phyloP scores from a whole-genome alignment of 1,140 invertebrate genomes.

The Nixonia krombeini region DNA sequence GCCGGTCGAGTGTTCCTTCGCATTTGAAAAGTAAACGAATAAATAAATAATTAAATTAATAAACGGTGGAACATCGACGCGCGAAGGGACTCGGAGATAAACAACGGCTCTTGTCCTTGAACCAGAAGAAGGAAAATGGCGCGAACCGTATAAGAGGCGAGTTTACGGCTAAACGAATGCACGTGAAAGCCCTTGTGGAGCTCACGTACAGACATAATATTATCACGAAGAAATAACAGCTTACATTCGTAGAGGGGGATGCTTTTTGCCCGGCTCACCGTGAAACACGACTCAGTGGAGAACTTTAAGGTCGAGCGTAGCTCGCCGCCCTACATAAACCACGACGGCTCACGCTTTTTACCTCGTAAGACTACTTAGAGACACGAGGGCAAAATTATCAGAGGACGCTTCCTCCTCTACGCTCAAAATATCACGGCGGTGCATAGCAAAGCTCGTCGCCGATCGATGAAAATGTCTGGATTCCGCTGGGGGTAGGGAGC shows the following conservation, averaged over 20 bases:
- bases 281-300: no score
- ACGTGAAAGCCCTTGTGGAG: no score
- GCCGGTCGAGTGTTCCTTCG: not conserved
- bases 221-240: slow-evolving; percentile 7
- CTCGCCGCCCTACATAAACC: no score
- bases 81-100: no score
- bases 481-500: no score
- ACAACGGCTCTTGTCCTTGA: no score
- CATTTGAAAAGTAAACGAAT: slow-evolving; percentile 5
- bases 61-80: no score
- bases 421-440: slow-evolving; percentile 28
- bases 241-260: slow-evolving; percentile 3
- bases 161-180: not conserved
- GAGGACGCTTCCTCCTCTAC: slow-evolving; percentile 26
- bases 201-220: slow-evolving; percentile 21
- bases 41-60: no score
- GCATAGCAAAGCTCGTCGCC: slow-evolving; percentile 23
- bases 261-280: slow-evolving; percentile 9
- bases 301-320: slow-evolving; percentile 19
- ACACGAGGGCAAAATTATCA: slow-evolving; percentile 34
- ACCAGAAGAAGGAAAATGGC: no score
- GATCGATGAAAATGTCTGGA: slow-evolving; percentile 42
- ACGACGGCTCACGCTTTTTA: slow-evolving; percentile 32
- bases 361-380: slow-evolving; percentile 32
- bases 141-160: no score